Conservation (phyloP, 2,888 invertebrate species). For the Cataglyphis albicans region DNA sequence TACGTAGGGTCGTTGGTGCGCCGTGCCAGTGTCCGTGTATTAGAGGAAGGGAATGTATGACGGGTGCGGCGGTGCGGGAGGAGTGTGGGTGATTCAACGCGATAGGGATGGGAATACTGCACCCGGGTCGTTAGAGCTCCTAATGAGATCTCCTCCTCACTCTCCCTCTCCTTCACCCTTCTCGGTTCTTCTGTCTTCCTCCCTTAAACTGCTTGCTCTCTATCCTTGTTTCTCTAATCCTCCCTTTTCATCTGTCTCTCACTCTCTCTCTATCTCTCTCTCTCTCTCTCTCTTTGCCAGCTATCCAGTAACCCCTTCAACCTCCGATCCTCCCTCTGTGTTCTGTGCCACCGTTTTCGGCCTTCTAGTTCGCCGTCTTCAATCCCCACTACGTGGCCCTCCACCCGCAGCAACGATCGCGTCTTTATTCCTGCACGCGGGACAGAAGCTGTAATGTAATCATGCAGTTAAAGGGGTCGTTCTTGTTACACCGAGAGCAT, state of each 20-base stretch:
- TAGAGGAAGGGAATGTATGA: conserved; percentile 67
- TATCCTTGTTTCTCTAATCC: conserved; percentile 31
- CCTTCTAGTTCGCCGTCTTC: conserved; percentile 59
- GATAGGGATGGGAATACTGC: conserved; percentile 78
- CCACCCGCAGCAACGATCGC: conserved; percentile 45
- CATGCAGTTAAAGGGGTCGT: conserved; percentile 72
- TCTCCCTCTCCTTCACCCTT: conserved; percentile 44
- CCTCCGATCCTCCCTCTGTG: conserved; percentile 47
- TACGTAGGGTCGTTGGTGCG: conserved; percentile 68
- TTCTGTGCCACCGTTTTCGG: conserved; percentile 56
- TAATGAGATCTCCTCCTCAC: conserved; percentile 81
- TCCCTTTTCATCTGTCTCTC: conserved; percentile 56
- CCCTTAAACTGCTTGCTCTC: conserved; percentile 23
- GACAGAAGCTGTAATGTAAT: conserved; percentile 71
- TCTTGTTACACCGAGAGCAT: conserved; percentile 48
- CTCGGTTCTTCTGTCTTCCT: conserved; percentile 18
- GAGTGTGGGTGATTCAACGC: conserved; percentile 79
- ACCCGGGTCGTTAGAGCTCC: conserved; percentile 85
- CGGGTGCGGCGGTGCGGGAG: conserved; percentile 65
- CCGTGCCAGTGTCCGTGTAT: conserved; percentile 67
- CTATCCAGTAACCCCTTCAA: conserved; percentile 69
- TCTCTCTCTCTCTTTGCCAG: conserved; percentile 60
- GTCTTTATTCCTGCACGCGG: conserved; percentile 70
- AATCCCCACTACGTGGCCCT: conserved; percentile 14
- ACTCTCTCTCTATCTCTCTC: conserved; percentile 63